phyloP scores from a whole-genome alignment of 2,797 vertebrate genomes.

The Phrynocephalus guinanensis region DNA sequence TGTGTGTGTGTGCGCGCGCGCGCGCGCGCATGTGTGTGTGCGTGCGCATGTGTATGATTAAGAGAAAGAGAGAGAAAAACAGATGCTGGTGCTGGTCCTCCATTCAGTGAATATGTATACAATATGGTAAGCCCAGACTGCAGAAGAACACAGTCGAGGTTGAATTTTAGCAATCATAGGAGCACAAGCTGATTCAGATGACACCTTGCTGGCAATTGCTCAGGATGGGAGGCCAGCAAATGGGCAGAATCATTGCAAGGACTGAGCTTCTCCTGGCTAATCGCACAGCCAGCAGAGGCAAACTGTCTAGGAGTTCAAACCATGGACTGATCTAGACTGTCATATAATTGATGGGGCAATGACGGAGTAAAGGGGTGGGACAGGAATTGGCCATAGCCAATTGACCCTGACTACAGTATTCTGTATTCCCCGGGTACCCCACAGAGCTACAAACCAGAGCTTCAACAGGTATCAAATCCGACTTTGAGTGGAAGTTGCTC shows the following conservation, averaged over 20 bases:
- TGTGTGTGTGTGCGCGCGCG: not conserved
- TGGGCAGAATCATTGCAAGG: not conserved
- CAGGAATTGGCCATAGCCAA: not conserved
- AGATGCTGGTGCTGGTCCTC: slow-evolving; percentile 15
- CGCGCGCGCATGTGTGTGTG: not conserved
- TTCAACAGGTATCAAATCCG: slow-evolving; percentile 3
- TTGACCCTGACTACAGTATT: not conserved
- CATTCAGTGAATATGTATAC: slow-evolving; percentile 9
- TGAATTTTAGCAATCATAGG: slow-evolving; percentile 23
- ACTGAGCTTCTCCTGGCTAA: not conserved
- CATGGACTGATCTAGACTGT: not conserved
- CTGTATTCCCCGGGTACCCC: not conserved
- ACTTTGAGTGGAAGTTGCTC: not conserved
- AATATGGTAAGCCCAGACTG: slow-evolving; percentile 22
- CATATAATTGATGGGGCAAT: slow-evolving; percentile 18
- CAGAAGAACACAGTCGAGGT: not conserved
- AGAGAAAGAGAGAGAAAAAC: not conserved
- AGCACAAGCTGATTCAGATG: slow-evolving; percentile 9
- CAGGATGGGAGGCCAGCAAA: not conserved
- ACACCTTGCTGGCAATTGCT: slow-evolving; percentile 18
- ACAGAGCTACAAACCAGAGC: slow-evolving; percentile 4
- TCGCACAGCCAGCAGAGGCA: not conserved
- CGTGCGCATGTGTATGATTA: no score
- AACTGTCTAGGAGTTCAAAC: not conserved
- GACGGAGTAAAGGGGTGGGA: not conserved